phyloP scores from a whole-genome alignment of 2,113 vertebrate species.

The Periophthalmus modestus region DNA sequence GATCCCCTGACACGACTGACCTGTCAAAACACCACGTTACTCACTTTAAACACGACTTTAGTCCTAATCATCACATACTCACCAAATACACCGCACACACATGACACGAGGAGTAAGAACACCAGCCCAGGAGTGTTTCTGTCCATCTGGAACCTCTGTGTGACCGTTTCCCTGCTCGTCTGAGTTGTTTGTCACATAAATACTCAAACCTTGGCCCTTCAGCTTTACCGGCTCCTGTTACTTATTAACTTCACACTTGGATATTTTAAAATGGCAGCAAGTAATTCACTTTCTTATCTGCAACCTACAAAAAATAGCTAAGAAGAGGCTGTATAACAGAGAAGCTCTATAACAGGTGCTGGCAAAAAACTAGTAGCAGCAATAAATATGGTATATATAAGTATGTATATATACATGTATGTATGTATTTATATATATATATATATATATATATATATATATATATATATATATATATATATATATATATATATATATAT shows the following conservation, averaged over 20 bases:
- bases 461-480: no score
- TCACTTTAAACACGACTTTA: not conserved
- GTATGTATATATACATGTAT: no score
- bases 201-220: constrained; percentile 44
- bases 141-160: constrained; percentile 30
- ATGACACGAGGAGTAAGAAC: constrained; percentile 44
- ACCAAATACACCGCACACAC: constrained; percentile 45
- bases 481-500: no score
- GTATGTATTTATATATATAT: no score
- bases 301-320: not conserved
- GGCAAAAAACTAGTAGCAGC: no score
- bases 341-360: no score
- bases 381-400: no score
- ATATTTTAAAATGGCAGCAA: not conserved
- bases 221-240: constrained; percentile 19
- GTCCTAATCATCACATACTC: constrained; percentile 5
- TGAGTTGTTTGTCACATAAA: not conserved
- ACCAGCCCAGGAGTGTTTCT: not conserved
- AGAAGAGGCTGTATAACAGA: no score
- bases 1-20: constrained; percentile 75
- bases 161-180: not conserved
- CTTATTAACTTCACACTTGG: constrained; percentile 27
- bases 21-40: constrained; percentile 29
- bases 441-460: no score
- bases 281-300: not conserved